phyloP scores from a whole-genome alignment of 2,888 invertebrate species.

The Papilio elwesi region DNA sequence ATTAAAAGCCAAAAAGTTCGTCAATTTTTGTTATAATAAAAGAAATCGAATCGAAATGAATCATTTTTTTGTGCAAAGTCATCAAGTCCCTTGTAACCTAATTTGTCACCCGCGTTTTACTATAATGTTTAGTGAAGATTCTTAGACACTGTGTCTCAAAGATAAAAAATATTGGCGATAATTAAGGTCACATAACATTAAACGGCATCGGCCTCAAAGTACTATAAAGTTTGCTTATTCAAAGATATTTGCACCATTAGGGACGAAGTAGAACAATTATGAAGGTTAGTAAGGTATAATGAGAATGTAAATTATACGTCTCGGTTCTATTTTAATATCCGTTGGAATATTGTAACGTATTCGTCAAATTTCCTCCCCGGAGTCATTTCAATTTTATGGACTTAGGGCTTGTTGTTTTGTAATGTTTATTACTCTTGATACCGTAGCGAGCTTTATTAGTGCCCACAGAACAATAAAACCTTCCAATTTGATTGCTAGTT shows the following conservation, averaged over 20 bases:
- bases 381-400: constrained; percentile 43
- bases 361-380: constrained; percentile 46
- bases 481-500: constrained; percentile 35
- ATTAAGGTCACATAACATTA: neutral
- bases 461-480: constrained; percentile 36
- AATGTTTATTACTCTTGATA: constrained; percentile 37
- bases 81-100: too few species aligned
- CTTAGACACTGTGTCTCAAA: neutral
- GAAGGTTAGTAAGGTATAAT: constrained; percentile 43
- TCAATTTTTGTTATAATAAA: too few species aligned
- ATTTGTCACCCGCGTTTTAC: neutral
- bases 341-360: constrained; percentile 44
- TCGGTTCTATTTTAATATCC: constrained; percentile 49
- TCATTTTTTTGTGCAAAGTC: too few species aligned
- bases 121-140: neutral
- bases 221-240: constrained; percentile 11
- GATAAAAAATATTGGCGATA: neutral
- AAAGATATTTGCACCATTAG: constrained; percentile 29
- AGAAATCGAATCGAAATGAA: too few species aligned
- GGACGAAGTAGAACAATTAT: constrained; percentile 43
- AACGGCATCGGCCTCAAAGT: too few species aligned
- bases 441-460: constrained; percentile 40
- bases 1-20: too few species aligned
- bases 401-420: constrained; percentile 36
- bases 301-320: constrained; percentile 46